A percentile compares a stretch with the other conserved stretches of the same genome.
Evolutionary conservation across 2,113 vertebrate genomes (phyloP).

Genomic region (Antigone vipio): DNA sequence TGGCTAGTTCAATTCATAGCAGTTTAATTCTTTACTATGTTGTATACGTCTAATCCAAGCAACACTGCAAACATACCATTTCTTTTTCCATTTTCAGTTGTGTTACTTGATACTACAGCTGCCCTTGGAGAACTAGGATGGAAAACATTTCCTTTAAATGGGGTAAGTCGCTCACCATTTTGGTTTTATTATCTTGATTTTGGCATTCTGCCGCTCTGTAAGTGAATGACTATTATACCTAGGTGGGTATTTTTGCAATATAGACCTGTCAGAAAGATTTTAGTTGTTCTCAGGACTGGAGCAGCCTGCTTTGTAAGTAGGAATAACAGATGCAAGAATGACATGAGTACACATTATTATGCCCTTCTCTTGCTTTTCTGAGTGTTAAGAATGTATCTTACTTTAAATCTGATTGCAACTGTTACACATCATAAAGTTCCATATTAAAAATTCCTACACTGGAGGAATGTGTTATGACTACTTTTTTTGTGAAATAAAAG

Average conservation of each 20-base stretch:
- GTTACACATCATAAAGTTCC: background rate
- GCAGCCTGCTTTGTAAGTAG: background rate
- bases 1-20: background rate
- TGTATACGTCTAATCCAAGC: background rate
- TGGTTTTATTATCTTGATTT: background rate
- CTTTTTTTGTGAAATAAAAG: background rate
- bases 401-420: background rate
- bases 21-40: background rate
- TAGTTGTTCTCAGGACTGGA: background rate
- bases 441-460: background rate
- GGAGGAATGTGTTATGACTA: background rate
- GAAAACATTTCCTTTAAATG: slow-evolving; percentile 94
- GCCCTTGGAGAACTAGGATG: slow-evolving; percentile 91
- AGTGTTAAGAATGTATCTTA: background rate
- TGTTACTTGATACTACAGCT: slow-evolving; percentile 91
- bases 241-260: background rate
- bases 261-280: background rate
- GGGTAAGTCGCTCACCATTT: slow-evolving; percentile 80
- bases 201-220: background rate
- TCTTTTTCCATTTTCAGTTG: slow-evolving; percentile 82
- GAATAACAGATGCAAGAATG: background rate
- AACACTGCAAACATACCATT: background rate
- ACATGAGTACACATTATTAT: background rate
- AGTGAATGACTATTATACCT: background rate
- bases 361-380: background rate